phyloP scores from a whole-genome alignment of 2,113 vertebrate genomes.

The Prinia subflava region DNA sequence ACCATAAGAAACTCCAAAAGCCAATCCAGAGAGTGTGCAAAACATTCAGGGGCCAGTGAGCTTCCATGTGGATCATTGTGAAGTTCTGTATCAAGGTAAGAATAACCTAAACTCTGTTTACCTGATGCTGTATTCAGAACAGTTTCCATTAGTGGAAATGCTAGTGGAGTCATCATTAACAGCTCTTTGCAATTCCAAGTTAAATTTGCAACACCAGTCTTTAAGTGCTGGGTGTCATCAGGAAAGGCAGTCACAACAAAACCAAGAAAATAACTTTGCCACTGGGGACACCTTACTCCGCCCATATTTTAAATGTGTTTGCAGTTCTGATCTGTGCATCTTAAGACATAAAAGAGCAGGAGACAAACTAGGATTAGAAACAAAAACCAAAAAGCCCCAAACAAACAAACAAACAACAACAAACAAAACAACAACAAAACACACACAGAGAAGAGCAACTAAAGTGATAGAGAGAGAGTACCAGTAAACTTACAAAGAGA shows the following conservation, averaged over 20 bases:
- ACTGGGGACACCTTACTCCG: neutral
- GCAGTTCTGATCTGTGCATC: neutral
- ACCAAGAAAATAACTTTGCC: neutral
- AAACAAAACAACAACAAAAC: too few species aligned
- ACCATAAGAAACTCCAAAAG: neutral
- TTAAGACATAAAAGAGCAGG: neutral
- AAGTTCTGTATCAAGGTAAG: neutral
- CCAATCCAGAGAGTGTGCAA: neutral
- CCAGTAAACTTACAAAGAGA: neutral
- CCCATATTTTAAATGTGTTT: neutral
- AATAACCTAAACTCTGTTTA: neutral
- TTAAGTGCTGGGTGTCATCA: neutral
- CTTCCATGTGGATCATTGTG: neutral
- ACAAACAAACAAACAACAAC: neutral
- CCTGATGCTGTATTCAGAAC: neutral
- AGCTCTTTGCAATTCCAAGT: neutral
- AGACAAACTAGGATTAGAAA: neutral
- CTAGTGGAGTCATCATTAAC: neutral
- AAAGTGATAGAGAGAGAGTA: neutral
- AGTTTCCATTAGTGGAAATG: neutral
- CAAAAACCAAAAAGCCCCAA: too few species aligned
- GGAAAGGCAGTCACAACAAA: neutral
- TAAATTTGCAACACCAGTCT: neutral
- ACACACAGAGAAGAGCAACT: neutral
- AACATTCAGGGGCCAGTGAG: neutral